A percentile compares a stretch with the other conserved stretches of the same genome.
Conservation (phyloP, 2,113 vertebrate genomes). For the human (Homo sapiens) region GRCh38 chr5:125498001-125498500, state of each 20-base stretch:
- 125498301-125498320: not conserved
- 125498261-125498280: not conserved
- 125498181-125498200: not conserved
- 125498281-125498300: not conserved
- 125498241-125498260: not conserved
- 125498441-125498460: not conserved
- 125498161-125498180: not conserved
- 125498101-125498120: rapidly evolving
- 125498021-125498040: not conserved
- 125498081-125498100: not conserved
- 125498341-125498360: conserved; percentile 1
- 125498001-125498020: conserved; percentile 60
- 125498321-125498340: conserved; percentile 26
- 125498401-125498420: not conserved
- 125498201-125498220: conserved; percentile 24
- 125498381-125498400: not conserved
- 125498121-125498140: not conserved
- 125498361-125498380: conserved; percentile 22
- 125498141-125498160: not conserved
- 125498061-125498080: not conserved
- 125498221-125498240: not conserved
- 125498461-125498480: conserved; percentile 25
- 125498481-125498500: not conserved
- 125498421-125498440: conserved; percentile 24
- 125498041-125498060: not conserved